Base-by-base conservation (phyloP, 2,888 invertebrate species). In the Petrophora chlorosata region DNA sequence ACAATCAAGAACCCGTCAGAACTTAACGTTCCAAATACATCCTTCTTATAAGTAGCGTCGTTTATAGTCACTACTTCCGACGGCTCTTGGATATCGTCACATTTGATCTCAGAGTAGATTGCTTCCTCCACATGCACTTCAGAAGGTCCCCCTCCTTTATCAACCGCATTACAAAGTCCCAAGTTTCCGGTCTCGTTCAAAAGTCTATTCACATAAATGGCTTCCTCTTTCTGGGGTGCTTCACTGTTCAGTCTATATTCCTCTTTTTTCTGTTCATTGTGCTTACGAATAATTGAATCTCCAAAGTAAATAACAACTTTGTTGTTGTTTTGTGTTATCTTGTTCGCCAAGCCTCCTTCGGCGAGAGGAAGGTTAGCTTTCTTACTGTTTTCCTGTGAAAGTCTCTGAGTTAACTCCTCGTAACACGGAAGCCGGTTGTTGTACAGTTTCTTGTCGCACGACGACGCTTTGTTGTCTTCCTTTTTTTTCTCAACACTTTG, bases 241-340 rank as follows among this genome's bases (percentile, higher is more conserved):
- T 73, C 78, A 39, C 77, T 76, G 23, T 70, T 74, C 10, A 63
- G 68, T 52, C 70, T 73, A 46, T 59, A 65, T 60, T 82, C 82
- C 76, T 85, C 91, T 69, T 79, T 85, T 60, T 79, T 85, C 55
- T 85, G 82, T 56, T 89, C 89, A 58, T 78, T 87, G 42, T 91
- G 90, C 58, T 88, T 89, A 23, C 91, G 80, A 46, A 90, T 89
- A 33, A 92, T 92, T 2, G 93, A 92, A 69, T 94, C 94, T 19
- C 94, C 94, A 59, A 94, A 94, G 73, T 94, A 94, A 63, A 94
- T 94, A 34, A 94, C 93, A n/a, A 94, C 94, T 83, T 93, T 94
- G 69, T 94, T 94, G 59, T 89, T 86, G 58, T 83, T 83, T 70
- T 90, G 82, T 39, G 88, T 91, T 44, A 88, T 86, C 70, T 89